These are phyloP conservation scores for Scaptomyza parva DNA, from an alignment of 2,888 invertebrate genomes.

Conservation along the genomic window DNA sequence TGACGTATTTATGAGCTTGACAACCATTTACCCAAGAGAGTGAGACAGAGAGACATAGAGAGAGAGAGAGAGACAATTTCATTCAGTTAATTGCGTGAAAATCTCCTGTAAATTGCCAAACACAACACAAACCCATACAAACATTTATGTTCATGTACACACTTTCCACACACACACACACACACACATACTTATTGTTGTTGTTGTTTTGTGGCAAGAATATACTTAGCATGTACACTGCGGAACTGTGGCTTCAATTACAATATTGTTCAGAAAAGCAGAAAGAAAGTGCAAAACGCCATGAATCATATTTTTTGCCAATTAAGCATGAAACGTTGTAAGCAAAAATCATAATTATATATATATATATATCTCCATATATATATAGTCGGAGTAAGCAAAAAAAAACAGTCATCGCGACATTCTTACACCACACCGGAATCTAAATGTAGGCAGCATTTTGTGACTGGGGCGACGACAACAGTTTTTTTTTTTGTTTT, in stretches of 20 bases:
- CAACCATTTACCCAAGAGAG: too few species aligned
- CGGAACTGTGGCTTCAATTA: slow-evolving; percentile 60
- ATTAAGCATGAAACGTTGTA: slow-evolving; percentile 79
- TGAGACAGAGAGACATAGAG: too few species aligned
- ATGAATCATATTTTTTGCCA: slow-evolving; percentile 78
- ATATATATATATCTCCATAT: slow-evolving; percentile 37
- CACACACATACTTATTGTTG: slow-evolving; percentile 7
- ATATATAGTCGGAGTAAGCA: slow-evolving; percentile 42
- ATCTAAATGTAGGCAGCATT: slow-evolving; percentile 77
- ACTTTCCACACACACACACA: background rate
- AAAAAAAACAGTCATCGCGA: slow-evolving; percentile 58
- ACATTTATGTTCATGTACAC: slow-evolving; percentile 1
- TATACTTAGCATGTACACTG: slow-evolving; percentile 33
- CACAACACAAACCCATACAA: background rate
- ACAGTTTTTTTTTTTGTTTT: too few species aligned
- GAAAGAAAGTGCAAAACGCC: slow-evolving; percentile 73
- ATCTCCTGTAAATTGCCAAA: slow-evolving; percentile 27
- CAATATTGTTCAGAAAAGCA: slow-evolving; percentile 45
- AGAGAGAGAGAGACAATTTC: slow-evolving; percentile 23
- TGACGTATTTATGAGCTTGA: slow-evolving; percentile 81
- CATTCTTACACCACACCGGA: slow-evolving; percentile 79
- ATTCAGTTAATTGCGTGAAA: slow-evolving; percentile 51
- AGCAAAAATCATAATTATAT: slow-evolving; percentile 64
- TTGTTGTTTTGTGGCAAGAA: slow-evolving; percentile 28
- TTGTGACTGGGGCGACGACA: slow-evolving; percentile 79